Conservation (phyloP, 2,888 invertebrate genomes). For the Thecophora atra region DNA sequence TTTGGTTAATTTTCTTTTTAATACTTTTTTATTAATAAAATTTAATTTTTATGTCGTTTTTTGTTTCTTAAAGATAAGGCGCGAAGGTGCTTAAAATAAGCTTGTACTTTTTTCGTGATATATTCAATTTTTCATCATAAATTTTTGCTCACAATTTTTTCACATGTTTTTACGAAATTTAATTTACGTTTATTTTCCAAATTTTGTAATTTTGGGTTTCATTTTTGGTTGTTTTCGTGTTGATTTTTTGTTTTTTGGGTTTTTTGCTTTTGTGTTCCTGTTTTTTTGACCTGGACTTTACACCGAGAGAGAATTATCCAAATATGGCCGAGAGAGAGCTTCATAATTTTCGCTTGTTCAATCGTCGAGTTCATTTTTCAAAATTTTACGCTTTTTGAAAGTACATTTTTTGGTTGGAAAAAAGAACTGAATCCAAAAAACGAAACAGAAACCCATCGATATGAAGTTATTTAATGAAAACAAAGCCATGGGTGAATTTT, state of each 20-base stretch:
- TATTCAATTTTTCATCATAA: constrained; percentile 60
- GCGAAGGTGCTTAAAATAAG: constrained; percentile 79
- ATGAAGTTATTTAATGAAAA: not conserved
- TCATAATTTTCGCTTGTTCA: constrained; percentile 45
- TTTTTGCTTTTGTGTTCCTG: constrained; percentile 40
- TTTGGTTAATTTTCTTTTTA: constrained; percentile 55
- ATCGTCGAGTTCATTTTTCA: constrained; percentile 36
- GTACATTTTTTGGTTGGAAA: constrained; percentile 47
- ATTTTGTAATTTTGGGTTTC: constrained; percentile 58
- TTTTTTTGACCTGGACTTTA: constrained; percentile 61
- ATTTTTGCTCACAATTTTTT: constrained; percentile 45
- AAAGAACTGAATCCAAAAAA: constrained; percentile 9
- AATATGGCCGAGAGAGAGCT: constrained; percentile 65
- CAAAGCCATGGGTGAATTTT: constrained; percentile 32
- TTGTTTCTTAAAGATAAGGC: constrained; percentile 74
- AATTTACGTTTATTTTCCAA: constrained; percentile 52
- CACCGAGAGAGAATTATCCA: constrained; percentile 66
- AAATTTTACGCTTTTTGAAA: constrained; percentile 47
- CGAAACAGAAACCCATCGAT: not conserved
- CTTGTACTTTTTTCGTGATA: constrained; percentile 77
- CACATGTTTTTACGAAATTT: constrained; percentile 57
- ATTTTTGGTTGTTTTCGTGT: constrained; percentile 42
- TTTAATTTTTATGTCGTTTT: constrained; percentile 57
- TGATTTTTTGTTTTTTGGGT: too few species aligned
- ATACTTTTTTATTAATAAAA: constrained; percentile 67